Percentiles rank a stretch among this genome's conserved stretches.
These are phyloP conservation scores for Augiades crinisus DNA, from an alignment of 2,888 invertebrate species.

Conservation along the genomic window DNA sequence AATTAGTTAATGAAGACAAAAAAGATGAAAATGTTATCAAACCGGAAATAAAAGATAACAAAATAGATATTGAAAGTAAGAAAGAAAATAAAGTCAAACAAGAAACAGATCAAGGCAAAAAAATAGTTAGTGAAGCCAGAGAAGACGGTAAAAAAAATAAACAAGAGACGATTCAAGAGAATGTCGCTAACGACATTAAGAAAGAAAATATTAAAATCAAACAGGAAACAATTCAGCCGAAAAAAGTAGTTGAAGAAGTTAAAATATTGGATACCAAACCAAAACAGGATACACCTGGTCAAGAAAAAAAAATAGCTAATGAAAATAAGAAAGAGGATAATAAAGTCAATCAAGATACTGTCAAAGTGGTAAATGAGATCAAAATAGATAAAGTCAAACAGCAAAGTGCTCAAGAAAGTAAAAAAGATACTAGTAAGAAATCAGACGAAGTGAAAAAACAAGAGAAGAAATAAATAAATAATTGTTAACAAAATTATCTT, in stretches of 20 bases:
- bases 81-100: background rate
- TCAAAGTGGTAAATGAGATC: background rate
- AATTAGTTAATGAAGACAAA: background rate
- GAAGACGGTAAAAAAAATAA: background rate
- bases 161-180: too few relatives aligned
- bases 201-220: background rate
- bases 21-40: background rate
- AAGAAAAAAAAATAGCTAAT: background rate
- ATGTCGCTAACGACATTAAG: background rate
- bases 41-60: background rate
- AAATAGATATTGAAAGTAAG: background rate
- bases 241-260: background rate
- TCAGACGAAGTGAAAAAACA: background rate
- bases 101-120: background rate
- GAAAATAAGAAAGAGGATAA: background rate
- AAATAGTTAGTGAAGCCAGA: background rate
- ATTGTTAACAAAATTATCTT: background rate
- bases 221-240: background rate
- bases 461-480: background rate
- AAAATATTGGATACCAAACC: background rate
- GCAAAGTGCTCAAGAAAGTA: background rate
- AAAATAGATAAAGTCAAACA: background rate
- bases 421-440: background rate
- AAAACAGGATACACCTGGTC: background rate
- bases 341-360: background rate